phyloP scores from a whole-genome alignment of 2,113 vertebrate species.

The Elaphurus davidianus region DNA sequence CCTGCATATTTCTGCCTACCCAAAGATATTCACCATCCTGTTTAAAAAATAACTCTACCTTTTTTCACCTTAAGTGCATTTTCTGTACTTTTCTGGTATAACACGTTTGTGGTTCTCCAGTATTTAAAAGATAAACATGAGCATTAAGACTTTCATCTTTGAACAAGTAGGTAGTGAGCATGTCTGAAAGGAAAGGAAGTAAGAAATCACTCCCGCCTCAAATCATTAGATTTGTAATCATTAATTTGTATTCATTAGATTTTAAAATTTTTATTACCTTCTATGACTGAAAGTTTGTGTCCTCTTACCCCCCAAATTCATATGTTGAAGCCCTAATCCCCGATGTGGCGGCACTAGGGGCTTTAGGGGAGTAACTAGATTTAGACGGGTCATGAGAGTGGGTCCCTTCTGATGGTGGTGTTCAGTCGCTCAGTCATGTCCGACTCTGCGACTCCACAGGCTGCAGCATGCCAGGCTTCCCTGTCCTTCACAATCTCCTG shows the following conservation, averaged over 20 bases:
- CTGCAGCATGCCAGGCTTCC: neutral
- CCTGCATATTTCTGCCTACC: conserved; percentile 14
- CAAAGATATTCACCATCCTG: neutral
- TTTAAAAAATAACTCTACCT: neutral
- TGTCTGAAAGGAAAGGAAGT: neutral
- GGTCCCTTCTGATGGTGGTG: neutral
- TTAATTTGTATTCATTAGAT: neutral
- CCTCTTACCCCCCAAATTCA: neutral
- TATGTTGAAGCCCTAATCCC: neutral
- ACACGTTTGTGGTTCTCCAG: neutral
- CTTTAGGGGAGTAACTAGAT: neutral
- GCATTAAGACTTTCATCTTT: neutral
- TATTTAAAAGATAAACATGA: neutral
- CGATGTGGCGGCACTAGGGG: neutral
- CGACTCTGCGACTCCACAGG: neutral
- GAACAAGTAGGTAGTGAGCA: neutral
- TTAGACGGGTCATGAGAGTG: neutral
- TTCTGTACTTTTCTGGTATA: neutral
- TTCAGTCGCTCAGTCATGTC: neutral
- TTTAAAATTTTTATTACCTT: neutral
- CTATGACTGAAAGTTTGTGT: neutral
- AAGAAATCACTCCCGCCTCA: neutral
- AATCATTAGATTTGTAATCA: neutral
- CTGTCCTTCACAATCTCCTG: neutral
- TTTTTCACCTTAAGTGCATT: conserved; percentile 24